A percentile compares a stretch with the other conserved stretches of the same genome.
These are phyloP conservation scores for Squalus acanthias DNA, from an alignment of 2,797 vertebrate species.

Conservation along the genomic window DNA sequence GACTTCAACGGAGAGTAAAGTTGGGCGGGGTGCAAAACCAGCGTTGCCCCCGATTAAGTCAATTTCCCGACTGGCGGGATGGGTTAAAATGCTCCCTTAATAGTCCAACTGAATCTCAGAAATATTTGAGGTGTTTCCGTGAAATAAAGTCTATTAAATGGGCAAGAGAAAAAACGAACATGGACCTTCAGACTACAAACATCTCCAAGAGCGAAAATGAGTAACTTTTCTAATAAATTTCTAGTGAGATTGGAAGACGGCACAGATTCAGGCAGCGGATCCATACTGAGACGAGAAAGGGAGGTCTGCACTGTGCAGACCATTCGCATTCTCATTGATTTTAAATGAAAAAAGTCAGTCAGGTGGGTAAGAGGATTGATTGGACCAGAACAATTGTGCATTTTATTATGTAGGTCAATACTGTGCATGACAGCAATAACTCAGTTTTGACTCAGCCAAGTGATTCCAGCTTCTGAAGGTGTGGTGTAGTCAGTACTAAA, in stretches of 20 bases:
- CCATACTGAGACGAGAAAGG: neutral
- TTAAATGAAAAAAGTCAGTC: neutral
- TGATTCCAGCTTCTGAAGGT: neutral
- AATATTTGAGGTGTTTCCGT: neutral
- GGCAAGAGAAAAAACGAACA: neutral
- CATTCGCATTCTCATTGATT: neutral
- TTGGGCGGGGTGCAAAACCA: neutral
- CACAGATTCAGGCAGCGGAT: neutral
- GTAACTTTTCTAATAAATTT: neutral
- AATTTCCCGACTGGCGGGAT: neutral
- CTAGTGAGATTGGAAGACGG: neutral
- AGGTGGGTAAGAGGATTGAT: neutral
- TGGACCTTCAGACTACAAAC: neutral
- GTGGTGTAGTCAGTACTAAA: neutral
- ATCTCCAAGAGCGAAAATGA: neutral
- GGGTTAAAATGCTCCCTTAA: neutral
- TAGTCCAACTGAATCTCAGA: neutral
- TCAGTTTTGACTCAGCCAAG: neutral
- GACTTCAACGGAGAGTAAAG: neutral
- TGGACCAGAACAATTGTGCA: neutral
- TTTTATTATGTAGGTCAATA: slow-evolving; percentile 3
- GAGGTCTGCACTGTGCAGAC: neutral
- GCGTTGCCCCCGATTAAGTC: too few species aligned
- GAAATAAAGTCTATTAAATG: neutral
- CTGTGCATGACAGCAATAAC: neutral